Conservation (phyloP, 2,888 invertebrate genomes). For the Hydrotaea cyrtoneurina region DNA sequence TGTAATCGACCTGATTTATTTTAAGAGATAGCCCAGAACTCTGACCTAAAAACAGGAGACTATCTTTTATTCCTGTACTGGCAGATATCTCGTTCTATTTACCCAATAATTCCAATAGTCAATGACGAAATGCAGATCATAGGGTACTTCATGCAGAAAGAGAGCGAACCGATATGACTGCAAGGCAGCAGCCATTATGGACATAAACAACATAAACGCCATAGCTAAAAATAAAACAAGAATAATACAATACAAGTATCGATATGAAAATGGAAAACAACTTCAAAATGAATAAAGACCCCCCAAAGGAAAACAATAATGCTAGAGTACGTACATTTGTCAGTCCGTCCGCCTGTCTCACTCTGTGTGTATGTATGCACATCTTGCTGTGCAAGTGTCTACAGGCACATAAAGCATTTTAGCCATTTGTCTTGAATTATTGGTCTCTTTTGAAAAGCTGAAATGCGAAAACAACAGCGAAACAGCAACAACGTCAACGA, state of each 20-base stretch:
- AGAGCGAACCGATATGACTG: constrained; percentile 25
- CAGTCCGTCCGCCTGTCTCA: not conserved
- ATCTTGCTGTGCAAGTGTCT: constrained; percentile 3
- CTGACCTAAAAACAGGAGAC: too few species aligned
- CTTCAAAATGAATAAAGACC: constrained; percentile 18
- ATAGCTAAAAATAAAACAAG: constrained; percentile 45
- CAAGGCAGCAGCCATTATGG: constrained; percentile 66
- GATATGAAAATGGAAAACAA: constrained; percentile 38
- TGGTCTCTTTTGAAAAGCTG: constrained; percentile 36
- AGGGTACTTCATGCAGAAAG: too few species aligned
- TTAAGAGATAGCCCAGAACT: too few species aligned
- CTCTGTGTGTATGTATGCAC: too few species aligned
- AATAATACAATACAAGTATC: constrained; percentile 40
- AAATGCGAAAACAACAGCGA: not conserved
- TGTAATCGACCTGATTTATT: too few species aligned
- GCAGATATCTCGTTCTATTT: too few species aligned
- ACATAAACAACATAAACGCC: constrained; percentile 60
- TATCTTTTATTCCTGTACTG: too few species aligned
- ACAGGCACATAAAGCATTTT: constrained; percentile 59
- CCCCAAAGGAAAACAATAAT: constrained; percentile 38
- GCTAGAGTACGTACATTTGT: not conserved
- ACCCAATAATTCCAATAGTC: too few species aligned
- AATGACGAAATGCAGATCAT: too few species aligned
- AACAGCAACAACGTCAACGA: not conserved
- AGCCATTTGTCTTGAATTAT: constrained; percentile 64